Evolutionary conservation across 2,888 invertebrate species (phyloP).

Genomic region (Meta bourneti): DNA sequence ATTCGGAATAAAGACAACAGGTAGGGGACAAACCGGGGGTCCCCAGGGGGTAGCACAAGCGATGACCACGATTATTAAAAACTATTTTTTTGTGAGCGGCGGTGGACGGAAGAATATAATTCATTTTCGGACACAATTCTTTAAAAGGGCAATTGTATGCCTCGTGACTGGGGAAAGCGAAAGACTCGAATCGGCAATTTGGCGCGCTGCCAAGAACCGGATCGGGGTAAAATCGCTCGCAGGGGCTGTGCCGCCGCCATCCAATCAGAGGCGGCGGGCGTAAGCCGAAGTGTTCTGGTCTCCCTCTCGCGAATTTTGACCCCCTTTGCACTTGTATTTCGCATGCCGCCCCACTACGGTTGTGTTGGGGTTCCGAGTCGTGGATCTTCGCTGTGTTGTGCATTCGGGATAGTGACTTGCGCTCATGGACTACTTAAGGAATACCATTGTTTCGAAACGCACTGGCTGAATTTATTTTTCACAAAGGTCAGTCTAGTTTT

Average conservation of each 20-base stretch:
- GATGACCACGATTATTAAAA: conserved; percentile 27
- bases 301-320: conserved; percentile 36
- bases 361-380: conserved; percentile 58
- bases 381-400: conserved; percentile 23
- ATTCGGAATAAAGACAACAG: conserved; percentile 12
- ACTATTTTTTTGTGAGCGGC: conserved; percentile 12
- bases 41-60: not conserved
- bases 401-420: conserved; percentile 14
- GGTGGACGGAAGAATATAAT: conserved; percentile 49
- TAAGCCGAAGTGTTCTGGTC: conserved; percentile 55
- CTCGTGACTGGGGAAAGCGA: conserved; percentile 63
- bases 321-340: conserved; percentile 73
- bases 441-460: conserved; percentile 51
- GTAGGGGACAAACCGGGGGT: not conserved
- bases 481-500: conserved; percentile 6
- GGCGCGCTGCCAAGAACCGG: conserved; percentile 68
- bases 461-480: not conserved
- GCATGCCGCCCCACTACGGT: conserved; percentile 62
- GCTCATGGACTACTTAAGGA: conserved; percentile 66
- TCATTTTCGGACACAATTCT: conserved; percentile 71
- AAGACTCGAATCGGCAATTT: conserved; percentile 56
- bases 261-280: conserved; percentile 72
- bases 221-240: conserved; percentile 49
- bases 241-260: conserved; percentile 60
- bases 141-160: conserved; percentile 64